These are phyloP conservation scores for Tetramorium simillimum DNA, from an alignment of 1,140 invertebrate species.

Conservation along the genomic window DNA sequence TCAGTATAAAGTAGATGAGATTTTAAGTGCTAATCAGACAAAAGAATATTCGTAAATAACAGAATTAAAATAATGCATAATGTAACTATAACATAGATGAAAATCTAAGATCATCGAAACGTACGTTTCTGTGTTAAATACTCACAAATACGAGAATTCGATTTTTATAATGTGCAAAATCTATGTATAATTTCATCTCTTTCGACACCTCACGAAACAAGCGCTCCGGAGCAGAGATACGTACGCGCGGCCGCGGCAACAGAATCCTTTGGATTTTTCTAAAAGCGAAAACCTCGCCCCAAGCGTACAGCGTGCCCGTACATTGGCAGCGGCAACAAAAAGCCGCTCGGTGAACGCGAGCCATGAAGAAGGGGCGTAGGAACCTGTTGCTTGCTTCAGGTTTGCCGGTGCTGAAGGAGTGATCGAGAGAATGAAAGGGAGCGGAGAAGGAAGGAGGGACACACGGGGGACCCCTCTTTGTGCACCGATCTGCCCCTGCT, in stretches of 20 bases:
- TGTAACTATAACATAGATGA: too few relatives aligned
- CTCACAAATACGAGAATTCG: not conserved
- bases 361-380: slow-evolving; percentile 62
- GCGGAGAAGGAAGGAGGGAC: not conserved
- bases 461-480: slow-evolving; percentile 53
- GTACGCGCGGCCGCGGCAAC: not conserved
- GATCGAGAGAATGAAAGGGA: slow-evolving; percentile 48
- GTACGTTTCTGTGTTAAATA: not conserved
- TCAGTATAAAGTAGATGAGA: not conserved
- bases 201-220: not conserved
- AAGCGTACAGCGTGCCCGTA: slow-evolving; percentile 35
- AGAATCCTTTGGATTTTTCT: slow-evolving; percentile 67
- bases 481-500: slow-evolving; percentile 34
- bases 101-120: too few relatives aligned
- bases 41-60: not conserved
- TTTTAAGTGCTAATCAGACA: not conserved
- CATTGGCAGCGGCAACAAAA: slow-evolving; percentile 61
- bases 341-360: slow-evolving; percentile 61
- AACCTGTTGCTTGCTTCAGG: slow-evolving; percentile 75
- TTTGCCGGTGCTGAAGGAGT: slow-evolving; percentile 53
- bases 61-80: too few relatives aligned
- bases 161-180: not conserved
- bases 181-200: not conserved
- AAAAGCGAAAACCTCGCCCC: slow-evolving; percentile 68
- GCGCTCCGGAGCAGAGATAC: not conserved